These are phyloP conservation scores for Drosophila pandora DNA, from an alignment of 1,140 invertebrate genomes.

Conservation along the genomic window DNA sequence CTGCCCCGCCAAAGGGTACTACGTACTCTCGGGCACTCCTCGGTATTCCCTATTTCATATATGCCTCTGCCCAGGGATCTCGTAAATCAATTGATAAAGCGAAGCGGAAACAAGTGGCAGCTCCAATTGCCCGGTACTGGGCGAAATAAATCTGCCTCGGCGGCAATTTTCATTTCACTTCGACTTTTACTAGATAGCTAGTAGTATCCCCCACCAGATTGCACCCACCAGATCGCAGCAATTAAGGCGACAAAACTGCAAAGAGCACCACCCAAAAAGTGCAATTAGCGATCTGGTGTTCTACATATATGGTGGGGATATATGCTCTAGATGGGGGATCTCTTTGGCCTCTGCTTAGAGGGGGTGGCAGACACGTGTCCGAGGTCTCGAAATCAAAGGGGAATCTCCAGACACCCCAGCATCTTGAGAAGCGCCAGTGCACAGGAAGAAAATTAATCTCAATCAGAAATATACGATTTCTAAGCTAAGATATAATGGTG, in stretches of 20 bases:
- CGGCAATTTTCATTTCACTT: constrained; percentile 23
- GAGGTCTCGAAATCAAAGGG: constrained; percentile 48
- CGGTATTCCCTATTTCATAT: constrained; percentile 25
- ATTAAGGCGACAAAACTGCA: constrained; percentile 81
- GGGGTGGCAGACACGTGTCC: constrained; percentile 55
- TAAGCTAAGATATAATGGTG: too few species aligned
- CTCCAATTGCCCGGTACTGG: constrained; percentile 66
- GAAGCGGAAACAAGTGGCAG: constrained; percentile 82
- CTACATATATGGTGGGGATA: not conserved
- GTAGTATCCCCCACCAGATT: too few species aligned
- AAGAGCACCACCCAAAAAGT: constrained; percentile 61
- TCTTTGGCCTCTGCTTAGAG: not conserved
- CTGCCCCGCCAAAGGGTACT: not conserved
- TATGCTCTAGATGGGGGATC: not conserved
- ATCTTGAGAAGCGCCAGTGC: constrained; percentile 2
- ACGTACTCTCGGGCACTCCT: not conserved
- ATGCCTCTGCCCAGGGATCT: constrained; percentile 40
- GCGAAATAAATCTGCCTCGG: constrained; percentile 68
- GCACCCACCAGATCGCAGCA: constrained; percentile 24
- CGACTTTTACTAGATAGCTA: constrained; percentile 53
- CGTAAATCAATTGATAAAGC: constrained; percentile 83
- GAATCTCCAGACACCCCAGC: constrained; percentile 10
- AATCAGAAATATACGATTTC: too few species aligned
- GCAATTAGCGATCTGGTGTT: constrained; percentile 65
- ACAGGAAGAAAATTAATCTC: constrained; percentile 10